These are phyloP conservation scores for Drosophila simulans DNA, from an alignment of 1,140 invertebrate genomes.

Conservation along the genomic window DNA sequence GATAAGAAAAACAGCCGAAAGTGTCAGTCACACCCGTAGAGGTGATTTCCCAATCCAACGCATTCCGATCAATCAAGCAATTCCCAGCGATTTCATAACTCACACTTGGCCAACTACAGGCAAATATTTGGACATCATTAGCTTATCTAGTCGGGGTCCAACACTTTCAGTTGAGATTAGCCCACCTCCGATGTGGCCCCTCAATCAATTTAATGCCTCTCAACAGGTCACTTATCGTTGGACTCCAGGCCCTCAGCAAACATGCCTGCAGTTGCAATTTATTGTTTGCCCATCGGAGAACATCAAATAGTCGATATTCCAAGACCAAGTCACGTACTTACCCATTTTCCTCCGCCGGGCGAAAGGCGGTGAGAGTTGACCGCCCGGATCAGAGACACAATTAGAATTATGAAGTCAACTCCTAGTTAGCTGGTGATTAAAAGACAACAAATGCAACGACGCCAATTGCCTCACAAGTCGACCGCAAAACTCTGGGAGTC, in stretches of 20 bases:
- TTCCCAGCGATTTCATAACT: slow-evolving; percentile 40
- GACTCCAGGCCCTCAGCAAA: slow-evolving; percentile 42
- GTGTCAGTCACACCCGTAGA: slow-evolving; percentile 10
- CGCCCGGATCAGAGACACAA: slow-evolving; percentile 53
- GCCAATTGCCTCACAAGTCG: slow-evolving; percentile 62
- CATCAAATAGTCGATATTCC: slow-evolving; percentile 39
- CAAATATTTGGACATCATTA: slow-evolving; percentile 60
- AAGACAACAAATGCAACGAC: slow-evolving; percentile 75
- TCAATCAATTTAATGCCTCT: slow-evolving; percentile 47
- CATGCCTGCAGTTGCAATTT: slow-evolving; percentile 74
- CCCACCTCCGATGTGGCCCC: slow-evolving; percentile 27
- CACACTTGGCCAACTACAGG: slow-evolving; percentile 34
- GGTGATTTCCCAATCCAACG: slow-evolving; percentile 5
- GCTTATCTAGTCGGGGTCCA: slow-evolving; percentile 33
- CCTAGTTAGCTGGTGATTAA: slow-evolving; percentile 77
- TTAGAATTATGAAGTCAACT: slow-evolving; percentile 77
- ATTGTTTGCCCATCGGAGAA: slow-evolving; percentile 62
- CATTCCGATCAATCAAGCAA: slow-evolving; percentile 34
- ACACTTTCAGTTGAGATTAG: slow-evolving; percentile 42
- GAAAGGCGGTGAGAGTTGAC: slow-evolving; percentile 1
- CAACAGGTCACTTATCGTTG: slow-evolving; percentile 68
- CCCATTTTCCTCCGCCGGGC: not conserved
- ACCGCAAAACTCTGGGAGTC: slow-evolving; percentile 46
- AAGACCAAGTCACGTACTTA: slow-evolving; percentile 40
- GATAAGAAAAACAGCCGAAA: slow-evolving; percentile 24